A percentile compares a stretch with the other conserved stretches of the same genome.
Conservation (phyloP, 2,797 vertebrate genomes). For the Sebastiscus tertius region DNA sequence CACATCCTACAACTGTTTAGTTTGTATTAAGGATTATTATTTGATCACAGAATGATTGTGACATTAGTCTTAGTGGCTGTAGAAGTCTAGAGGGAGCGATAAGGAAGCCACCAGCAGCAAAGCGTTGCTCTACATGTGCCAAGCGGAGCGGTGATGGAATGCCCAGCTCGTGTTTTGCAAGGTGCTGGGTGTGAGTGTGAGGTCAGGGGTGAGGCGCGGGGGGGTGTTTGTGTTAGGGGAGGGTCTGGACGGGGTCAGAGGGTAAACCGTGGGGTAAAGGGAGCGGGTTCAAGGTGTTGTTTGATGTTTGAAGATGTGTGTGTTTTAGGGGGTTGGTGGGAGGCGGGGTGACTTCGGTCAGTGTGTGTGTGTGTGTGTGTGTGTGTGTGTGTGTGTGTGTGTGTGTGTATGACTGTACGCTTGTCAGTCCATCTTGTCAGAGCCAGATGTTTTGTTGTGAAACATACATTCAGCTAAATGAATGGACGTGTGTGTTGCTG, state of each 20-base stretch:
- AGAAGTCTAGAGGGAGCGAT: neutral
- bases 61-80: neutral
- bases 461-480: neutral
- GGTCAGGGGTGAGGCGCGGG: constrained; percentile 61
- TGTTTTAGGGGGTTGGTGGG: constrained; percentile 16
- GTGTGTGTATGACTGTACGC: neutral
- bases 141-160: constrained; percentile 19
- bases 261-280: constrained; percentile 51
- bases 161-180: constrained; percentile 39
- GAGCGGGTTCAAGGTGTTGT: constrained; percentile 55
- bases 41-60: neutral
- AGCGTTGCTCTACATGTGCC: constrained; percentile 15
- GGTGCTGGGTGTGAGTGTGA: constrained; percentile 38
- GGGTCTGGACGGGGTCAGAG: constrained; percentile 63
- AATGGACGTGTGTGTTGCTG: constrained; percentile 34
- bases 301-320: constrained; percentile 66
- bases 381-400: constrained; percentile 34
- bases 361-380: neutral
- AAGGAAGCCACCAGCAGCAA: constrained; percentile 4
- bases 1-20: neutral
- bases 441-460: constrained; percentile 8
- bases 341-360: neutral
- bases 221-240: constrained; percentile 67
- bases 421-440: constrained; percentile 11
- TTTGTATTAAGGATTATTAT: neutral